A percentile compares a stretch with the other conserved stretches of the same genome.
These are phyloP conservation scores for Dendrocincla tyrannina DNA, from an alignment of 2,797 vertebrate genomes.

Conservation along the genomic window DNA sequence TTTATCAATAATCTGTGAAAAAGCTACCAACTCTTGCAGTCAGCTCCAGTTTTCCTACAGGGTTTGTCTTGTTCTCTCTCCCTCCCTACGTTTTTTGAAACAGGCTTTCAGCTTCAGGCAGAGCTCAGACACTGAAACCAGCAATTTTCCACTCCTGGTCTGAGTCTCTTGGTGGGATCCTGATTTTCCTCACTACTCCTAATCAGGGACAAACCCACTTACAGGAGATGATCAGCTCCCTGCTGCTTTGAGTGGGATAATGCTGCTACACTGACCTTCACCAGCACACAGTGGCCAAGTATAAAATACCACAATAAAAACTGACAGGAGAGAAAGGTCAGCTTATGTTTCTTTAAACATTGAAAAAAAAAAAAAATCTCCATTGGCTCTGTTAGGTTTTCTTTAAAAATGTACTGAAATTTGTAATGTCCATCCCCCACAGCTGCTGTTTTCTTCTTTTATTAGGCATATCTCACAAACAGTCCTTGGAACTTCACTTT, in stretches of 20 bases:
- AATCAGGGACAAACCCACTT: not conserved
- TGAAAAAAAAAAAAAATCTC: not conserved
- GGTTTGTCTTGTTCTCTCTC: not conserved
- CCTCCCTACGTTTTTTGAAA: not conserved
- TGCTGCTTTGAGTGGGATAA: not conserved
- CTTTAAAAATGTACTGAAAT: not conserved
- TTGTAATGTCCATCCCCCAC: not conserved
- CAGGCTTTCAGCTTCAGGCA: not conserved
- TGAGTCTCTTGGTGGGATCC: not conserved
- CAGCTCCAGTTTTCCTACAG: not conserved
- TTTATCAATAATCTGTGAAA: not conserved
- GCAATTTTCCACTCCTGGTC: not conserved
- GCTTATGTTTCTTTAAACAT: not conserved
- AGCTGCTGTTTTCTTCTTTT: not conserved
- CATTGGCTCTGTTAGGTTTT: not conserved
- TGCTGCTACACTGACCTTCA: not conserved
- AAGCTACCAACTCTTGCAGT: not conserved
- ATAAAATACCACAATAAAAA: not conserved
- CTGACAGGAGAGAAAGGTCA: not conserved
- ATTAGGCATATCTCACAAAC: conserved; percentile 27
- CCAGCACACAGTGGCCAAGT: not conserved
- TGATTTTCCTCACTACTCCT: not conserved
- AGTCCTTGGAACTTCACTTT: conserved; percentile 34
- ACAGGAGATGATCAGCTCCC: not conserved
- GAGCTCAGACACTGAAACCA: not conserved